These are phyloP conservation scores for Acromyrmex charruanus DNA, from an alignment of 1,140 invertebrate species.

Conservation along the genomic window DNA sequence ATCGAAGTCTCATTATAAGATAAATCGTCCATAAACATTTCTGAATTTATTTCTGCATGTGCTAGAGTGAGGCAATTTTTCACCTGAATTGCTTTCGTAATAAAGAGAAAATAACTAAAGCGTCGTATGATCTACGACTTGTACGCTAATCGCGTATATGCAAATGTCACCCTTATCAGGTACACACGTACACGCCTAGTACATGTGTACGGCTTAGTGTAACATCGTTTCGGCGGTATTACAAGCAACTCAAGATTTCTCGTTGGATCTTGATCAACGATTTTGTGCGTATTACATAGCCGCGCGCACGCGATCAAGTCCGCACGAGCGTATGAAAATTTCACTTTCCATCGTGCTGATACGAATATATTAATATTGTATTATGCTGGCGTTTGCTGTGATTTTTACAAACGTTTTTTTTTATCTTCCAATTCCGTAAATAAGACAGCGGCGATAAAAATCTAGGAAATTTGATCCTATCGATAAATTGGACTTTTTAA, in stretches of 20 bases:
- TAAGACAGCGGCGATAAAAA: not conserved
- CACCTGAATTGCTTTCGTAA: conserved; percentile 34
- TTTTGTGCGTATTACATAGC: conserved; percentile 30
- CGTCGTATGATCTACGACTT: conserved; percentile 38
- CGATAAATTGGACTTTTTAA: not conserved
- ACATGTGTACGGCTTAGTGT: conserved; percentile 57
- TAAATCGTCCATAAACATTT: not conserved
- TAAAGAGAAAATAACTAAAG: conserved; percentile 58
- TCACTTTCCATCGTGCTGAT: not conserved
- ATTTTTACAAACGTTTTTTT: not conserved
- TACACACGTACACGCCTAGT: conserved; percentile 30
- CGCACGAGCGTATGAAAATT: conserved; percentile 15
- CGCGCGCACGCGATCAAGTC: conserved; percentile 18
- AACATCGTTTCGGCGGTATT: conserved; percentile 25
- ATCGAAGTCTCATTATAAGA: not conserved
- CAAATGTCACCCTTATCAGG: conserved; percentile 54
- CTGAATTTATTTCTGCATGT: not conserved
- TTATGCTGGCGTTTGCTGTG: too few relatives aligned
- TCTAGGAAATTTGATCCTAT: not conserved
- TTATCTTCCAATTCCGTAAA: not conserved
- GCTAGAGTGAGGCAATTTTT: conserved; percentile 15
- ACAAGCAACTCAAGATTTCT: conserved; percentile 48
- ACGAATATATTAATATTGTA: conserved; percentile 1
- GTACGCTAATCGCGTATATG: conserved; percentile 57
- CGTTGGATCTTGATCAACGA: conserved; percentile 51